Base-by-base conservation (phyloP, 2,797 vertebrate genomes). In the Danio choprae region DNA sequence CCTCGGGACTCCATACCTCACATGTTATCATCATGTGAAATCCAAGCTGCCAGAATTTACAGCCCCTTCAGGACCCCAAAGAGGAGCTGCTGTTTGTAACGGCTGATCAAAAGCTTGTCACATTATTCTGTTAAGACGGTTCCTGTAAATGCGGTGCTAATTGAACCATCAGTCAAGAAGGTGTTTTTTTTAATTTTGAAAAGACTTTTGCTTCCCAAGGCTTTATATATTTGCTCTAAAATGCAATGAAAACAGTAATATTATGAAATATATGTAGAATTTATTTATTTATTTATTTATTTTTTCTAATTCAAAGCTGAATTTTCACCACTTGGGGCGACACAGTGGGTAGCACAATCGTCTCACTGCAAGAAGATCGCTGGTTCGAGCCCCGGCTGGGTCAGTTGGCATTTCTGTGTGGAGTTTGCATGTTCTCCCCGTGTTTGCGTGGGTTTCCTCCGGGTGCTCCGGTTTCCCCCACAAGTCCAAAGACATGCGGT, bases 41-140 rank as follows among this genome's bases (percentile, higher is more conserved):
- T 44, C 56, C 69, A 72, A 58, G 40, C 40, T 72, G 69, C 18
- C 13, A 44, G 12, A 58, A 43, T 56, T 16, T 55, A 43, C 40
- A 43, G 3, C 29, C 13, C 38, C 8, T 65, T 11, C 13, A 29
- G 15, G 41, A 36, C 20, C 74, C 48, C 22, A 38, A 11, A 38
- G 20, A 44, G 40, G 9, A 55, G 51, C 69, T 56, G 40, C 50
- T 12, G 50, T 51, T 74, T 46, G 6, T 11, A 44, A 43, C 55
- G 74, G 48, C 50, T 9, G 40, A 56, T 67, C 18, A 22, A 55
- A 71, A 70, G 46, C 65, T 55, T 40, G 50, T 70, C 50, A 15
- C 2, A 40, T 71, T 55, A 69, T 69, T 46, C 29, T 51, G 8
- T 51, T 38, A 5, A 38, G 6, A 1, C 67, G 36, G 46, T 38